Conservation (phyloP, 2,797 vertebrate species). For the Phaenicophaeus curvirostris region DNA sequence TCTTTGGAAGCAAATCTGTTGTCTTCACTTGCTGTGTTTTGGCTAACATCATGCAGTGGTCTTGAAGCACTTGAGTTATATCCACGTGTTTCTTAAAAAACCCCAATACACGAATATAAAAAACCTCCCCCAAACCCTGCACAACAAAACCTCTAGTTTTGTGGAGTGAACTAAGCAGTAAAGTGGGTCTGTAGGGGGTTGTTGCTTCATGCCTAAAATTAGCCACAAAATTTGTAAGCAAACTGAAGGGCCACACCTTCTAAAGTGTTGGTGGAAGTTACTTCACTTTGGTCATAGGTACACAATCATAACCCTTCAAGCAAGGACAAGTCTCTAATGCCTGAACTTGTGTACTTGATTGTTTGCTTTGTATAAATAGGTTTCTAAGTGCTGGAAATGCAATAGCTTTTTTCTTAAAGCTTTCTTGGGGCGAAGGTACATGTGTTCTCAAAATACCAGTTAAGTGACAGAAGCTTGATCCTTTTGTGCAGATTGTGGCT, state of each 20-base stretch:
- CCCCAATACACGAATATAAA: neutral
- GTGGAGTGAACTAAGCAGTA: neutral
- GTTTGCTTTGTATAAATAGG: neutral
- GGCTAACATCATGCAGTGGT: neutral
- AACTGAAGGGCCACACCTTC: neutral
- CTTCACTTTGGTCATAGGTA: conserved; percentile 26
- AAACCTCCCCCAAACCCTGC: too few relatives aligned
- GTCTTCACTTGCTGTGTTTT: neutral
- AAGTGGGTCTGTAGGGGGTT: neutral
- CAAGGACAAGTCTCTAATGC: neutral
- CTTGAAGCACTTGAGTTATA: neutral
- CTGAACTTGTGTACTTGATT: conserved; percentile 20
- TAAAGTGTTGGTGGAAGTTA: neutral
- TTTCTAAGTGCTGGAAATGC: neutral
- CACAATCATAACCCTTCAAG: neutral
- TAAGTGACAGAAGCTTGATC: neutral
- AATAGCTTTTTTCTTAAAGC: neutral
- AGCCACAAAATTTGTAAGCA: neutral
- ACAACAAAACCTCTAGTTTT: too few relatives aligned
- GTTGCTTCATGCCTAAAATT: conserved; percentile 29
- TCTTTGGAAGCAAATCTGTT: neutral
- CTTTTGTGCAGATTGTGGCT: neutral
- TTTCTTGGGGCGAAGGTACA: neutral
- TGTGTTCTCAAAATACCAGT: neutral
- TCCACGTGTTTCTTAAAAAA: accelerated